Evolutionary conservation across 2,113 vertebrate genomes (phyloP), one percentile per base, ranked within the genome.

Genomic region (Elachura formosa): DNA sequence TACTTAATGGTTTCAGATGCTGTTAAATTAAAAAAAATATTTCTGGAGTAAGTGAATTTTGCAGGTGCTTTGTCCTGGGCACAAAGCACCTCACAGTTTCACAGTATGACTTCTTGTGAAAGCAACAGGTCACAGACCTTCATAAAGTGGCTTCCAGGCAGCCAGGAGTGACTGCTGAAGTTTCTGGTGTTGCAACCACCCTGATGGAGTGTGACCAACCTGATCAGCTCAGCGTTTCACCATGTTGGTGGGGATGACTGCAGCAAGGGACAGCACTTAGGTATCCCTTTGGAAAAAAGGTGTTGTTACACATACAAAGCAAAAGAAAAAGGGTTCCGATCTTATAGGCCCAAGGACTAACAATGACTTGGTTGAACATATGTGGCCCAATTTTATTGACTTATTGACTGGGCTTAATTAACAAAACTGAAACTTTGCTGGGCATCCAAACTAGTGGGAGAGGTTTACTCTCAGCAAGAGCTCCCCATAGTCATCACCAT

Each of bases 31-130:
- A 93, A 94, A 52, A 51, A 78, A 63, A 34, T 46, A 48, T 67
- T 93, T 80, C 61, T 92, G 43, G 52, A 91, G 18, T 90, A 85
- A 93, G 89, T 67, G 55, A 78, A 41, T 74, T 84, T 91, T 93
- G 91, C 94, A 96, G 95, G 95, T 95, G 93, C 79, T 84, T 95
- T 85, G 63, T 94, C 58, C 81, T 80, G 52, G 9, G 12, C n/a
- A n/a, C n/a, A n/a, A n/a, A n/a, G n/a, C n/a, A n/a, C n/a, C n/a
- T n/a, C n/a, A 0, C 49, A 87, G 23, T 85, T 87, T 92, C 62
- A 31, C 29, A 78, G 14, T 19, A 34, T 61, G 62, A 38, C 45
- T 90, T 8, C 69, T 48, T 73, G 54, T 77, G 76, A 92, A 81
- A 88, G 26, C 76, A 86, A 23, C 17, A 69, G 52, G 69, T 77